Evolutionary conservation across 2,113 vertebrate species (phyloP).

Genomic region (Campylorhamphus procurvoides): DNA sequence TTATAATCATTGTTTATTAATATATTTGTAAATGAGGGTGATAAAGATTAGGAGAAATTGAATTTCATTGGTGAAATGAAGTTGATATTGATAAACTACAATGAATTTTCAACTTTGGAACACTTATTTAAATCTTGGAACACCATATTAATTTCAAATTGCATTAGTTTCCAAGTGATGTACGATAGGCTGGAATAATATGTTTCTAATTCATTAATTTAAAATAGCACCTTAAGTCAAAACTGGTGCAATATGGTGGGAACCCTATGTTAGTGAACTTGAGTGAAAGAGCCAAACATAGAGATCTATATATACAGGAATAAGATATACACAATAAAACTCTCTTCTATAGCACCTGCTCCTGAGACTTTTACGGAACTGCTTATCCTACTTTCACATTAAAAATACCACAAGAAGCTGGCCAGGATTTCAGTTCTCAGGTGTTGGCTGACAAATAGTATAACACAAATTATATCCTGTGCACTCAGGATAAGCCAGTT

Average conservation of each 20-base stretch:
- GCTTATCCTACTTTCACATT: not conserved
- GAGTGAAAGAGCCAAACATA: constrained; percentile 22
- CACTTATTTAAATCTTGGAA: not conserved
- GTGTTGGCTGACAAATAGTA: not conserved
- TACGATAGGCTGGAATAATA: not conserved
- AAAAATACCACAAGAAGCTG: not conserved
- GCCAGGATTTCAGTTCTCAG: not conserved
- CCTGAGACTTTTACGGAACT: constrained; percentile 21
- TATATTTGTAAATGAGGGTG: not conserved
- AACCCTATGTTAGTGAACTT: not conserved
- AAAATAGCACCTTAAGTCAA: not conserved
- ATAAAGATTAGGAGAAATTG: not conserved
- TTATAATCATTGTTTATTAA: not conserved
- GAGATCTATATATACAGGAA: constrained; percentile 4
- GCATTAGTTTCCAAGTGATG: not conserved
- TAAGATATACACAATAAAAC: constrained; percentile 27
- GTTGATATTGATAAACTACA: not conserved
- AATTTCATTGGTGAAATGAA: not conserved
- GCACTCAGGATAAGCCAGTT: not conserved
- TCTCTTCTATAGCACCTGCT: not conserved
- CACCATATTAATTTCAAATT: not conserved
- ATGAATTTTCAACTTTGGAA: not conserved
- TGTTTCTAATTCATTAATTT: not conserved
- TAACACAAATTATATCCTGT: not conserved
- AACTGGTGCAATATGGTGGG: not conserved